Percentiles rank a stretch among this genome's conserved stretches.
Conservation (phyloP, 2,113 vertebrate genomes). For the Tragelaphus strepsiceros region DNA sequence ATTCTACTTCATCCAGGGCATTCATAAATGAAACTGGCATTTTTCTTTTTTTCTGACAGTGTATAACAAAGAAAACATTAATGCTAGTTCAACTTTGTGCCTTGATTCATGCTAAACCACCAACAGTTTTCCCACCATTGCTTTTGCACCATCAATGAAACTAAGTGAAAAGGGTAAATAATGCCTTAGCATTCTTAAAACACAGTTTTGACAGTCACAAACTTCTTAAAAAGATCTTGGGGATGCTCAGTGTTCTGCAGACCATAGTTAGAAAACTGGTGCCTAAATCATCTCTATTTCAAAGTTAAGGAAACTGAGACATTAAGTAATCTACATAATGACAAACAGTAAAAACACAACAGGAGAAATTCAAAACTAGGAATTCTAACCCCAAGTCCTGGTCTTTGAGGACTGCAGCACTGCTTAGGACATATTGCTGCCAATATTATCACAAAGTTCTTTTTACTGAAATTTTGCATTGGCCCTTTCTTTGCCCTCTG, state of each 20-base stretch:
- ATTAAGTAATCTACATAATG: not conserved
- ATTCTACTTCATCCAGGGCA: not conserved
- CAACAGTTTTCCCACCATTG: not conserved
- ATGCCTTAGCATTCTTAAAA: not conserved
- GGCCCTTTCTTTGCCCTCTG: constrained; percentile 18
- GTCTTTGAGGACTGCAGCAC: not conserved
- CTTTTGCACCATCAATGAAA: not conserved
- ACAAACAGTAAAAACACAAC: not conserved
- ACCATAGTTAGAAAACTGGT: not conserved
- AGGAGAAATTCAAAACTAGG: not conserved
- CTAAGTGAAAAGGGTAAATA: not conserved
- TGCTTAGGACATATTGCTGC: not conserved
- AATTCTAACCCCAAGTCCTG: not conserved
- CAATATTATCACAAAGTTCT: not conserved
- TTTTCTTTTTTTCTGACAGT: not conserved
- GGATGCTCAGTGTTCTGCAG: not conserved
- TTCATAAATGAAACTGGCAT: not conserved
- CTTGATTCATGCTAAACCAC: not conserved
- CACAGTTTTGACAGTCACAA: not conserved
- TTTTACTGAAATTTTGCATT: not conserved
- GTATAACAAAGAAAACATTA: not conserved
- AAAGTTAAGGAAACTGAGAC: not conserved
- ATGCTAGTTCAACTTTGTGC: not conserved
- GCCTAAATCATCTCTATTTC: not conserved
- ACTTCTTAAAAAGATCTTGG: not conserved